These are phyloP conservation scores for Ispidina lecontei DNA, from an alignment of 2,797 vertebrate species.

Conservation along the genomic window DNA sequence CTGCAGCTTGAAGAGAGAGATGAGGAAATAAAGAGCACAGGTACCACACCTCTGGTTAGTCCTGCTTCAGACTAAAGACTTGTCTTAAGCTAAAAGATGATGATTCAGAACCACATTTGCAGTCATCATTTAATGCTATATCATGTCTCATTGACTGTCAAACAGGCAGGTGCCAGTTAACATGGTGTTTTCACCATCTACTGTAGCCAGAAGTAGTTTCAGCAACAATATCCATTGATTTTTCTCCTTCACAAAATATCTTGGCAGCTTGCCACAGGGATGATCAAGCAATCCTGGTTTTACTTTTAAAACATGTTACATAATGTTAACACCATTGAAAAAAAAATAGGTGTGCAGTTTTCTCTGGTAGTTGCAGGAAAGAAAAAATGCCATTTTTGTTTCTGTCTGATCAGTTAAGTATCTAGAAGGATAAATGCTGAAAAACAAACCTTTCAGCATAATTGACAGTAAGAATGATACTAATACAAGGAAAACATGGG, in stretches of 20 bases:
- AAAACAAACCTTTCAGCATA: not conserved
- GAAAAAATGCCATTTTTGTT: not conserved
- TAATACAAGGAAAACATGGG: not conserved
- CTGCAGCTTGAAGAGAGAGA: not conserved
- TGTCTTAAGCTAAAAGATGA: not conserved
- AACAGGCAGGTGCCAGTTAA: not conserved
- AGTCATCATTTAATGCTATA: not conserved
- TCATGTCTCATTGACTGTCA: not conserved
- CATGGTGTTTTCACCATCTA: not conserved
- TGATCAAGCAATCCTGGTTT: not conserved
- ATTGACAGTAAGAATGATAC: not conserved
- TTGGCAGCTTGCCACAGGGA: not conserved
- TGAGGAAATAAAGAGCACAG: not conserved
- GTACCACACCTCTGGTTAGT: not conserved
- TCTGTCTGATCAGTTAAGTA: fast-evolving
- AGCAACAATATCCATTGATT: not conserved
- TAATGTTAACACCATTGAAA: not conserved
- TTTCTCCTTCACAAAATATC: not conserved
- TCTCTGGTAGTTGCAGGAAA: not conserved
- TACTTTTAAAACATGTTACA: not conserved
- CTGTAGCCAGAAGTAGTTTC: not conserved
- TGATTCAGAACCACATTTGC: not conserved
- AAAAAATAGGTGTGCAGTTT: fast-evolving
- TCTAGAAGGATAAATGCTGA: not conserved
- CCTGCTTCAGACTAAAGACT: not conserved